These are phyloP conservation scores for Pollenia amentaria DNA, from an alignment of 2,888 invertebrate species.

Conservation along the genomic window DNA sequence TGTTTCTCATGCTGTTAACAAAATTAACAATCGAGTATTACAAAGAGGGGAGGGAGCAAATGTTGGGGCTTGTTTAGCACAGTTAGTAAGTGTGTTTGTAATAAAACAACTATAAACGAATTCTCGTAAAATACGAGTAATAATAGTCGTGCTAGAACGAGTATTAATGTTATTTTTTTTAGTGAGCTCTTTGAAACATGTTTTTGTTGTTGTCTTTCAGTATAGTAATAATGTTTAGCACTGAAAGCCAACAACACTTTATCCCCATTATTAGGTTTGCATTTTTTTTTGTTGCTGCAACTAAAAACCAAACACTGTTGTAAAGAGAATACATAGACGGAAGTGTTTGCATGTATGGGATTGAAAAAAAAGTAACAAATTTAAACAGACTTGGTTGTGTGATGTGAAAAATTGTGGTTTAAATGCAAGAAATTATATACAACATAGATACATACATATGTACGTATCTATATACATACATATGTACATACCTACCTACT, in stretches of 20 bases:
- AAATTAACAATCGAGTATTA: neutral
- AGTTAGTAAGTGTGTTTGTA: neutral
- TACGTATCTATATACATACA: no score
- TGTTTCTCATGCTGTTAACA: constrained; percentile 1
- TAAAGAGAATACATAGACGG: neutral
- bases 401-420: constrained; percentile 34
- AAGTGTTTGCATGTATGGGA: neutral
- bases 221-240: constrained; percentile 31
- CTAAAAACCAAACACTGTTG: neutral
- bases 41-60: neutral
- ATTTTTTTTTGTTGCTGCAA: constrained; percentile 23
- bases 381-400: neutral
- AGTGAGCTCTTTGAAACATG: neutral
- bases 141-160: constrained; percentile 52
- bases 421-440: neutral
- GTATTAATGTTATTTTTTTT: constrained; percentile 18
- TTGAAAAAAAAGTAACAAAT: constrained; percentile 11
- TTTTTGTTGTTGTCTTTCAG: constrained; percentile 12
- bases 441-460: neutral
- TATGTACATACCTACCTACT: no score
- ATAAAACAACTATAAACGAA: constrained; percentile 9
- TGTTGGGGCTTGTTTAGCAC: constrained; percentile 2
- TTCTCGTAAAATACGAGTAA: constrained; percentile 9
- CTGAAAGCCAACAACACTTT: constrained; percentile 29
- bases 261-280: constrained; percentile 46